A percentile compares a stretch with the other conserved stretches of the same genome.
Evolutionary conservation across 2,113 vertebrate genomes (phyloP).

Genomic region (Ictidomys tridecemlineatus): DNA sequence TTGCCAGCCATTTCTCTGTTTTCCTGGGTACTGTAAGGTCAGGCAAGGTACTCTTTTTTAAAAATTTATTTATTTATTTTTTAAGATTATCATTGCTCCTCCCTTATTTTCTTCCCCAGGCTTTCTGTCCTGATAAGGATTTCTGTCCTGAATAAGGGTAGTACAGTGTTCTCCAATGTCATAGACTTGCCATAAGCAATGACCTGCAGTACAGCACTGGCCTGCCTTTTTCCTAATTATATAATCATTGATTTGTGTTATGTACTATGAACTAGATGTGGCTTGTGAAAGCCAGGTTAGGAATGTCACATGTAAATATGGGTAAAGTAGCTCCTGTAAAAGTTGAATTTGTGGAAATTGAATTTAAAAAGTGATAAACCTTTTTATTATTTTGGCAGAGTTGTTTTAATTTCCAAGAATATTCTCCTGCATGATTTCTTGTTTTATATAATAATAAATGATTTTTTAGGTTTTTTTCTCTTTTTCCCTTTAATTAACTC

Average conservation of each 20-base stretch:
- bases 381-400: not conserved
- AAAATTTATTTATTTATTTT: no score
- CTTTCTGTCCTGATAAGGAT: not conserved
- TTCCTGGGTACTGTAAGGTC: not conserved
- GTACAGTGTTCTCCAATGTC: not conserved
- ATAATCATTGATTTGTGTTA: not conserved
- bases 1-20: not conserved
- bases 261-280: not conserved
- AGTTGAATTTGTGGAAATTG: slow-evolving; percentile 27
- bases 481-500: not conserved
- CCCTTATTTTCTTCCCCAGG: not conserved
- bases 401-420: not conserved
- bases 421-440: not conserved
- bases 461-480: not conserved
- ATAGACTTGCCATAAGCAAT: not conserved
- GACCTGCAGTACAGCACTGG: not conserved
- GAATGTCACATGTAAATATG: not conserved
- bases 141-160: not conserved
- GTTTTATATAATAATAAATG: not conserved
- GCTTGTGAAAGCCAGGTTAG: not conserved
- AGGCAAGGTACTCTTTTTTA: not conserved
- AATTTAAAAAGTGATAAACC: not conserved
- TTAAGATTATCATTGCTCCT: not conserved
- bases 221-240: not conserved
- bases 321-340: not conserved